A percentile compares a stretch with the other conserved stretches of the same genome.
Conservation (phyloP, 2,888 invertebrate genomes). For the Platycheirus rosarum region DNA sequence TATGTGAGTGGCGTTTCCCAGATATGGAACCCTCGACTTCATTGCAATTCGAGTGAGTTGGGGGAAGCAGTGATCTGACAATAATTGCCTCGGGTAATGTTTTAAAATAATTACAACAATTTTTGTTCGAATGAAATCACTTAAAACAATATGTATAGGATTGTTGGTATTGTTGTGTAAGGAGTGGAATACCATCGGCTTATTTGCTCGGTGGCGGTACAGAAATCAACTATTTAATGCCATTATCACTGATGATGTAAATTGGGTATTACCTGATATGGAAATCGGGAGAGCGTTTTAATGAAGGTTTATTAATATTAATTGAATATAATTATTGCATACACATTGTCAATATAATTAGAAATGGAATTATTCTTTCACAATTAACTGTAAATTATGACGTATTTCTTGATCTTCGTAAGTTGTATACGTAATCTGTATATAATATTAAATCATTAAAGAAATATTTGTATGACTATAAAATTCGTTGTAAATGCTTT, state of each 20-base stretch:
- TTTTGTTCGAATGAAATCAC: slow-evolving; percentile 45
- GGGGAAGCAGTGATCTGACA: slow-evolving; percentile 24
- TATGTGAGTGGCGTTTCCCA: neutral
- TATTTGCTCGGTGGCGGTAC: slow-evolving; percentile 3
- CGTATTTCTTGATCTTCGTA: no score
- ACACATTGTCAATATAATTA: no score
- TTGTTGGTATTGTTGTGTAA: slow-evolving; percentile 5
- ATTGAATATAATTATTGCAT: no score
- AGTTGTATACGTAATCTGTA: no score
- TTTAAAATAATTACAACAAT: slow-evolving; percentile 53
- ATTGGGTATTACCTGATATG: slow-evolving; percentile 24
- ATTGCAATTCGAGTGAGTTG: neutral
- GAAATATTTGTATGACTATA: no score
- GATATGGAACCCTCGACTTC: slow-evolving; percentile 16
- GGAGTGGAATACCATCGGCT: slow-evolving; percentile 8
- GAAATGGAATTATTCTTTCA: slow-evolving; percentile 9
- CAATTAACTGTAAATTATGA: slow-evolving; percentile 6
- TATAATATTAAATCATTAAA: no score
- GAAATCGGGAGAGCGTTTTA: slow-evolving; percentile 11
- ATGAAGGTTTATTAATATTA: slow-evolving; percentile 31
- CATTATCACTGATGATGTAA: slow-evolving; percentile 32
- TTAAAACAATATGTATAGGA: slow-evolving; percentile 32
- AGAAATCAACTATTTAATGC: slow-evolving; percentile 34
- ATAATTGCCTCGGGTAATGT: slow-evolving; percentile 59
- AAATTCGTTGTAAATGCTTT: no score